Evolutionary conservation across 2,113 vertebrate species (phyloP).

Genomic region (Oreotrochilus melanogaster): DNA sequence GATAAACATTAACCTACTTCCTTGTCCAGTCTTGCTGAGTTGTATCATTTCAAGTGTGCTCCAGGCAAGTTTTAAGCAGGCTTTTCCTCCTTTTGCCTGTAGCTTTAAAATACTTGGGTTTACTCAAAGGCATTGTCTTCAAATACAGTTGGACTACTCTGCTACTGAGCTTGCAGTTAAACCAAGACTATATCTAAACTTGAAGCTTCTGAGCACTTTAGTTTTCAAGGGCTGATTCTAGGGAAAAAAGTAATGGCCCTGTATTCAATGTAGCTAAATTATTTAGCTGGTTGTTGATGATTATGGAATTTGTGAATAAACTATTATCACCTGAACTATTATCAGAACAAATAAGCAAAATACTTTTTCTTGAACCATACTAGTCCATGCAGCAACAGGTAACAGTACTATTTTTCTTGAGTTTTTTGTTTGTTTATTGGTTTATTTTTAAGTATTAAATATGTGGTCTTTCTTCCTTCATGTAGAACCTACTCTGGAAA

Average conservation of each 20-base stretch:
- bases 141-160: background rate
- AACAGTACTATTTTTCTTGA: background rate
- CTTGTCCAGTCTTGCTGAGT: background rate
- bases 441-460: background rate
- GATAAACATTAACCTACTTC: background rate
- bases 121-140: background rate
- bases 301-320: background rate
- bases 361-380: background rate
- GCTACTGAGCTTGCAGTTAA: background rate
- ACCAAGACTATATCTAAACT: background rate
- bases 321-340: background rate
- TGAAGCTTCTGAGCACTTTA: background rate
- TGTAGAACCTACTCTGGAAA: background rate
- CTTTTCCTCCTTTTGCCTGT: background rate
- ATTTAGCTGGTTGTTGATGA: background rate
- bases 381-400: background rate
- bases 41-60: background rate
- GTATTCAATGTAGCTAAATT: background rate
- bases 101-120: background rate
- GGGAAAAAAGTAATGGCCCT: background rate
- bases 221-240: background rate
- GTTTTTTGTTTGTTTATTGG: background rate
- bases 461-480: background rate
- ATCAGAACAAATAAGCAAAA: background rate
- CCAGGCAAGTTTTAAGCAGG: background rate